Conservation (phyloP, 2,113 vertebrate genomes). For the Anoplopoma fimbria region DNA sequence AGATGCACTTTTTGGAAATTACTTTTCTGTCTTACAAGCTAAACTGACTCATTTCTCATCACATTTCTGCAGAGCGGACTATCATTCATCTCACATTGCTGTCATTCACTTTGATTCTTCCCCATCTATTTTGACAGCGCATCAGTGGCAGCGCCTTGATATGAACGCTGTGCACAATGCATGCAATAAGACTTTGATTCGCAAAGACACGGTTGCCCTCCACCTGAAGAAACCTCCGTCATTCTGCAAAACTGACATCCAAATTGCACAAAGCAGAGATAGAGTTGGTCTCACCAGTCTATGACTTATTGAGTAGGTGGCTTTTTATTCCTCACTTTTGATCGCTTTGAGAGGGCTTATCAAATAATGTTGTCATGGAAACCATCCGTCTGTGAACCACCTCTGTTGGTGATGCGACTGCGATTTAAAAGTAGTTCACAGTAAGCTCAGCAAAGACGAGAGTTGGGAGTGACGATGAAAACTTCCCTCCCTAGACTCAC, state of each 20-base stretch:
- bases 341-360: slow-evolving; percentile 63
- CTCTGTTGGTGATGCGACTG: slow-evolving; percentile 54
- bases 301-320: slow-evolving; percentile 69
- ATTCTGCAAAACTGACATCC: slow-evolving; percentile 43
- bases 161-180: neutral
- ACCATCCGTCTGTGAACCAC: slow-evolving; percentile 63
- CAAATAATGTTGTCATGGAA: slow-evolving; percentile 77
- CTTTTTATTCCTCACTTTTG: slow-evolving; percentile 68
- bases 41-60: neutral
- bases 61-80: neutral
- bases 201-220: slow-evolving; percentile 46
- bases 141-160: neutral
- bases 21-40: neutral
- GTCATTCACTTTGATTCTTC: slow-evolving; percentile 13
- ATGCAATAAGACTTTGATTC: slow-evolving; percentile 44
- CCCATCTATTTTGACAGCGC: slow-evolving; percentile 21
- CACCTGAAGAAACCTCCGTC: slow-evolving; percentile 50
- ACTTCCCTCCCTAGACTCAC: neutral
- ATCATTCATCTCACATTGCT: slow-evolving; percentile 34
- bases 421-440: slow-evolving; percentile 64
- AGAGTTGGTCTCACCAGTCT: slow-evolving; percentile 45
- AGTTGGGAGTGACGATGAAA: neutral
- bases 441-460: neutral
- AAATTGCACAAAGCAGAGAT: slow-evolving; percentile 49
- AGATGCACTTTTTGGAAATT: neutral